Evolutionary conservation across 2,888 invertebrate genomes (phyloP).

Genomic region (Leptopilina syphax): DNA sequence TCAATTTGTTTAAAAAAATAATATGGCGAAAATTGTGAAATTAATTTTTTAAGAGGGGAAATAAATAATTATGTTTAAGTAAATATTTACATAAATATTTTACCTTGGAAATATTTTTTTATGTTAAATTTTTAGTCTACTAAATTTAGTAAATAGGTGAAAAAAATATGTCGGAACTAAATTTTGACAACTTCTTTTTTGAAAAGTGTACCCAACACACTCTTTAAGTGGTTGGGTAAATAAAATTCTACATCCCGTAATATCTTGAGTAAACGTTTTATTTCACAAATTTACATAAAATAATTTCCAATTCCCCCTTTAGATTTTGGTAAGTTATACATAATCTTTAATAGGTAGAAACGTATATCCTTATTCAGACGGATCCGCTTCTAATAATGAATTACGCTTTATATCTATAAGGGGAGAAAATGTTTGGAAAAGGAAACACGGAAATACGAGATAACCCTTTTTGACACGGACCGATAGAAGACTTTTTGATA

Average conservation of each 20-base stretch:
- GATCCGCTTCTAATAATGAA: constrained; percentile 53
- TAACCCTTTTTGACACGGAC: constrained; percentile 55
- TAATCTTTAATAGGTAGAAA: constrained; percentile 13
- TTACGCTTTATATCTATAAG: constrained; percentile 36
- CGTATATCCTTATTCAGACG: constrained; percentile 44
- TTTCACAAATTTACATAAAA: constrained; percentile 22
- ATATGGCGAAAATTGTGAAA: too few species aligned
- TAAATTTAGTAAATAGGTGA: too few species aligned
- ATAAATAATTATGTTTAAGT: too few species aligned
- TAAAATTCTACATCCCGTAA: not conserved
- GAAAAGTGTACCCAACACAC: not conserved
- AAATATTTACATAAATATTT: too few species aligned
- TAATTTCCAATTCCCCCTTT: not conserved
- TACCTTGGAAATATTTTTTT: too few species aligned
- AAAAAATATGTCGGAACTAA: too few species aligned
- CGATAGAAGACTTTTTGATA: constrained; percentile 50
- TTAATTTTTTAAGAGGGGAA: too few species aligned
- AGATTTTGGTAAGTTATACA: not conserved
- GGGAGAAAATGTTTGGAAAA: constrained; percentile 38
- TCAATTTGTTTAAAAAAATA: too few species aligned
- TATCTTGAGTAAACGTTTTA: not conserved
- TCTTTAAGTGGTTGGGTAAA: not conserved
- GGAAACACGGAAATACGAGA: constrained; percentile 60
- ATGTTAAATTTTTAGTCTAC: too few species aligned
- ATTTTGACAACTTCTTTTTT: too few species aligned